A percentile compares a stretch with the other conserved stretches of the same genome.
Conservation (phyloP, 2,888 invertebrate genomes). For the Zootermopsis nevadensis region DNA sequence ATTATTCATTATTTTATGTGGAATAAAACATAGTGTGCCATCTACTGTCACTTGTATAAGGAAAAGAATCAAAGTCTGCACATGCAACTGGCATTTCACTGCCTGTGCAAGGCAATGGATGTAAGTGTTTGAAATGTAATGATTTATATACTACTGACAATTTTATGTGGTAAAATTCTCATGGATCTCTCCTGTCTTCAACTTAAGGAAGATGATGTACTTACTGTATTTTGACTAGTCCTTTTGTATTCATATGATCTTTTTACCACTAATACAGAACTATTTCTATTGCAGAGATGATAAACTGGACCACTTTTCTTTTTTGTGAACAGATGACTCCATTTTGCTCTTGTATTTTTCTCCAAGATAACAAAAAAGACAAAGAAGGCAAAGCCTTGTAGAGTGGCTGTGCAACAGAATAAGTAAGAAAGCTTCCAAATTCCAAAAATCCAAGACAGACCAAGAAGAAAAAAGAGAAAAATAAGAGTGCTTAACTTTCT, state of each 20-base stretch:
- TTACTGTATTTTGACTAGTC: neutral
- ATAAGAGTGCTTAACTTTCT: slow-evolving; percentile 43
- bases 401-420: slow-evolving; percentile 49
- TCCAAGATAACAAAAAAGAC: slow-evolving; percentile 52
- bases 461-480: slow-evolving; percentile 51
- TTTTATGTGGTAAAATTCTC: no score
- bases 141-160: no score
- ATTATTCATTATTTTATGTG: no score
- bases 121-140: no score
- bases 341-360: slow-evolving; percentile 43
- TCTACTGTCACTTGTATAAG: no score
- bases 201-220: slow-evolving; percentile 1
- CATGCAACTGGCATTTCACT: no score
- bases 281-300: neutral
- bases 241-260: neutral
- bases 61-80: no score
- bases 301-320: neutral
- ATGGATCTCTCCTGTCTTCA: neutral
- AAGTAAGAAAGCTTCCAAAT: slow-evolving; percentile 46
- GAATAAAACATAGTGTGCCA: no score
- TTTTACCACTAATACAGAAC: neutral
- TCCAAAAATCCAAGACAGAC: slow-evolving; percentile 51
- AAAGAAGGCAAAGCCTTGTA: slow-evolving; percentile 51
- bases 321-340: slow-evolving; percentile 13
- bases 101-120: no score